A percentile compares a stretch with the other conserved stretches of the same genome.
phyloP scores from a whole-genome alignment of 2,797 vertebrate genomes.

The Gadopsis marmoratus region DNA sequence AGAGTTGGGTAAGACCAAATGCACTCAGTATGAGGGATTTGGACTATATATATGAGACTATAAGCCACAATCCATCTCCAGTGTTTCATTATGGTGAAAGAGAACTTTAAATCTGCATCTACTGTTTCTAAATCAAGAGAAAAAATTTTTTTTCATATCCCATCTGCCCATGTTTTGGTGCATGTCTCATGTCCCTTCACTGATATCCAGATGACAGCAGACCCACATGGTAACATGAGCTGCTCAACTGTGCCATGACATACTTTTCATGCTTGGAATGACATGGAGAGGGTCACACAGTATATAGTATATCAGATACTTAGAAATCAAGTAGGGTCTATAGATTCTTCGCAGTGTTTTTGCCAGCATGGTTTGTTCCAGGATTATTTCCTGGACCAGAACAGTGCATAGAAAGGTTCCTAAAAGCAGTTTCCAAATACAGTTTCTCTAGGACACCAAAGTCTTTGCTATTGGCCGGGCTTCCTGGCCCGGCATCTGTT shows the following conservation, averaged over 20 bases:
- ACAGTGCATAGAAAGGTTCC: conserved; percentile 69
- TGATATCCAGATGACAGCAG: background rate
- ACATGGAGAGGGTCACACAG: background rate
- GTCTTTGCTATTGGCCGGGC: conserved; percentile 80
- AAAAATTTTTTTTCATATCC: background rate
- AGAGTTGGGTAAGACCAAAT: conserved; percentile 20
- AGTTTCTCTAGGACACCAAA: conserved; percentile 76
- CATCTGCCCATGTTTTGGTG: conserved; percentile 17
- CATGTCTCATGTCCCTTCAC: background rate
- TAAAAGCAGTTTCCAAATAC: conserved; percentile 81
- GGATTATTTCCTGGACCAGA: conserved; percentile 64
- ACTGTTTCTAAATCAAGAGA: background rate
- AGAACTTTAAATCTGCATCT: conserved; percentile 18
- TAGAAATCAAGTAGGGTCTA: background rate
- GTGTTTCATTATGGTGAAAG: background rate
- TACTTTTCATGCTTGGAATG: conserved; percentile 12
- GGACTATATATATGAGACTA: background rate
- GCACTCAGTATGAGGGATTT: conserved; percentile 24
- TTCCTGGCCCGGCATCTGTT: conserved; percentile 92
- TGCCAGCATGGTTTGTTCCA: conserved; percentile 52
- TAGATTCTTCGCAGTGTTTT: conserved; percentile 30
- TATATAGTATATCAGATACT: background rate
- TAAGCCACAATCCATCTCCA: conserved; percentile 7
- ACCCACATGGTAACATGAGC: background rate
- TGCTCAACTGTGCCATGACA: conserved; percentile 14